Evolutionary conservation across 2,113 vertebrate genomes (phyloP).

Genomic region (Cochlearius cochlearius): DNA sequence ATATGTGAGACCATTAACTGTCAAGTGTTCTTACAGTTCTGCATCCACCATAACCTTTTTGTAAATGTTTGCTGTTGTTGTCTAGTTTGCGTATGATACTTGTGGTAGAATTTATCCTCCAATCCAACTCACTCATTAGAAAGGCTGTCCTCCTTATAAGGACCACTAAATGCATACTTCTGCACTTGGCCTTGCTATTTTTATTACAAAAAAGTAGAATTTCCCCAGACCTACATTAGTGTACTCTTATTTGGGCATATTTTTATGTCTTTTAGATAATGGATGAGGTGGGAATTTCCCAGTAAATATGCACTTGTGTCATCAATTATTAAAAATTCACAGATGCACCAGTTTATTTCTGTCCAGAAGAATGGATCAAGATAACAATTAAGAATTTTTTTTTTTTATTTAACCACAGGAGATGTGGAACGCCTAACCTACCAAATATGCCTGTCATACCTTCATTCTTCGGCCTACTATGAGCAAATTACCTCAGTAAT

Average conservation of each 20-base stretch:
- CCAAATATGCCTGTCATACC: neutral
- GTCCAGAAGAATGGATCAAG: neutral
- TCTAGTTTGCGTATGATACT: neutral
- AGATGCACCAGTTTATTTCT: neutral
- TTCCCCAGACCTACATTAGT: neutral
- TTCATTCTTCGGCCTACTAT: neutral
- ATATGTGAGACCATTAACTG: neutral
- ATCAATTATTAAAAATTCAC: neutral
- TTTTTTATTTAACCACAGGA: neutral
- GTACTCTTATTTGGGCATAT: neutral
- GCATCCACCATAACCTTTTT: neutral
- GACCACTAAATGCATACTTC: neutral
- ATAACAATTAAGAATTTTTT: neutral
- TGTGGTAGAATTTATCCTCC: neutral
- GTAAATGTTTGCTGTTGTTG: accelerated
- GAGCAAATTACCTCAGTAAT: neutral
- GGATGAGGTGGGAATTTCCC: constrained; percentile 1
- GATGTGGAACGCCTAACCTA: neutral
- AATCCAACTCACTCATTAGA: neutral
- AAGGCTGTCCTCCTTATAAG: neutral
- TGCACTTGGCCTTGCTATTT: neutral
- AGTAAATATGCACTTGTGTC: neutral
- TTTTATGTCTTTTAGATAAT: constrained; percentile 7
- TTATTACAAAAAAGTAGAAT: neutral
- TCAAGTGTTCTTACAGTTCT: neutral